Conservation (phyloP, 2,888 invertebrate genomes). For the Aphodius sticticus region DNA sequence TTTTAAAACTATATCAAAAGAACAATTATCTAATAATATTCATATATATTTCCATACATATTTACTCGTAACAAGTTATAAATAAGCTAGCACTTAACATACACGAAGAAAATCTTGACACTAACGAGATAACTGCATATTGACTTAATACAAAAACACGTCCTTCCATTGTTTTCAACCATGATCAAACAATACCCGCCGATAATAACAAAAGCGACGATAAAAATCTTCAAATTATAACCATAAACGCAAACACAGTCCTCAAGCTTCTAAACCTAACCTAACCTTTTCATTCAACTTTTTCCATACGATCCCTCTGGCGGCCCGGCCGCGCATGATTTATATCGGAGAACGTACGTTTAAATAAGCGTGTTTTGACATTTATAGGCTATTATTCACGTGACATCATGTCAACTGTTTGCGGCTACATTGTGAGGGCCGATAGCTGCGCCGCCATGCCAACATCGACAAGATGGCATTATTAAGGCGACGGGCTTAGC, state of each 20-base stretch:
- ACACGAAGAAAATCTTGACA: background rate
- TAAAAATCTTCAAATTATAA: background rate
- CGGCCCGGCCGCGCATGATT: slow-evolving; percentile 14
- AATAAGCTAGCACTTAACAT: background rate
- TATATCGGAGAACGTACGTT: slow-evolving; percentile 15
- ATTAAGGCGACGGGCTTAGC: background rate
- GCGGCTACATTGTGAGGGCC: background rate
- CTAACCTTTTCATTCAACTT: background rate
- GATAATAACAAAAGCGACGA: background rate
- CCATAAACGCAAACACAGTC: background rate
- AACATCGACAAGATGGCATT: background rate
- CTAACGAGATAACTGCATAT: background rate
- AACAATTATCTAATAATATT: no score
- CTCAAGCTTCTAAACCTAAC: background rate
- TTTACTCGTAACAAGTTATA: no score
- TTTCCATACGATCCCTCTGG: background rate
- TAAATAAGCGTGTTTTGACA: slow-evolving; percentile 18
- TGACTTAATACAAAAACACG: background rate
- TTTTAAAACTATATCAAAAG: no score
- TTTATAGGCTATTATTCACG: slow-evolving; percentile 25
- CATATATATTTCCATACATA: no score
- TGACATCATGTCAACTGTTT: slow-evolving; percentile 20
- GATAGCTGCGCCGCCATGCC: background rate
- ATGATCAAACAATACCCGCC: background rate
- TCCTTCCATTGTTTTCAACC: background rate